These are phyloP conservation scores for Diploptera punctata DNA, from an alignment of 2,888 invertebrate species.

Conservation along the genomic window DNA sequence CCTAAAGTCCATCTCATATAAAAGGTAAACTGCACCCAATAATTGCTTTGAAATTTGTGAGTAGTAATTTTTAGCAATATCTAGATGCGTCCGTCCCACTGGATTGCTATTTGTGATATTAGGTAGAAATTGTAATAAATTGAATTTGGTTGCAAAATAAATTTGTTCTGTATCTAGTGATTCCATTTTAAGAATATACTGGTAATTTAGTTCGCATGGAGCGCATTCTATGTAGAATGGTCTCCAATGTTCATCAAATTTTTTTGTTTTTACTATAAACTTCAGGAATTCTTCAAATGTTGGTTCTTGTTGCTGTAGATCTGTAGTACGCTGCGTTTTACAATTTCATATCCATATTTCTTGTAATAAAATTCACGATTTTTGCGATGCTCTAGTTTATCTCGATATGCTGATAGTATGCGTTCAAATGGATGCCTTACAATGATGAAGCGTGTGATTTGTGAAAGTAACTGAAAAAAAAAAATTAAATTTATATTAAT, in stretches of 20 bases:
- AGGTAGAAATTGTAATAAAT: constrained; percentile 46
- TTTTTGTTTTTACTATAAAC: constrained; percentile 53
- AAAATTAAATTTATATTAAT: background rate
- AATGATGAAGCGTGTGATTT: constrained; percentile 56
- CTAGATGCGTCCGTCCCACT: constrained; percentile 49
- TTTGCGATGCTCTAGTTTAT: constrained; percentile 56
- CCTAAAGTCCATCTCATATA: constrained; percentile 55
- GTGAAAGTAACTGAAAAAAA: constrained; percentile 45
- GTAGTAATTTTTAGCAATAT: constrained; percentile 50
- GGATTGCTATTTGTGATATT: constrained; percentile 47
- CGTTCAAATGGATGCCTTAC: constrained; percentile 62
- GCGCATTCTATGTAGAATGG: constrained; percentile 56
- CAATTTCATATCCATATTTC: constrained; percentile 51
- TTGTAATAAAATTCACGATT: constrained; percentile 52
- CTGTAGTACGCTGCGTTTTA: constrained; percentile 43
- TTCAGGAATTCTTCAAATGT: constrained; percentile 58
- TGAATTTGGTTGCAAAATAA: constrained; percentile 50
- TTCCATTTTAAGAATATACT: constrained; percentile 60
- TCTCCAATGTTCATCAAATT: constrained; percentile 59
- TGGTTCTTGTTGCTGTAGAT: constrained; percentile 48
- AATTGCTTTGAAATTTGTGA: constrained; percentile 48
- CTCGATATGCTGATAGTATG: constrained; percentile 60
- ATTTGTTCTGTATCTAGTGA: constrained; percentile 55
- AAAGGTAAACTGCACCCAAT: constrained; percentile 50
- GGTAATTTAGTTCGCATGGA: constrained; percentile 59